Percentiles rank a stretch among this genome's conserved stretches.
phyloP scores from a whole-genome alignment of 1,140 invertebrate genomes.

The Drosophila nigrodunni region DNA sequence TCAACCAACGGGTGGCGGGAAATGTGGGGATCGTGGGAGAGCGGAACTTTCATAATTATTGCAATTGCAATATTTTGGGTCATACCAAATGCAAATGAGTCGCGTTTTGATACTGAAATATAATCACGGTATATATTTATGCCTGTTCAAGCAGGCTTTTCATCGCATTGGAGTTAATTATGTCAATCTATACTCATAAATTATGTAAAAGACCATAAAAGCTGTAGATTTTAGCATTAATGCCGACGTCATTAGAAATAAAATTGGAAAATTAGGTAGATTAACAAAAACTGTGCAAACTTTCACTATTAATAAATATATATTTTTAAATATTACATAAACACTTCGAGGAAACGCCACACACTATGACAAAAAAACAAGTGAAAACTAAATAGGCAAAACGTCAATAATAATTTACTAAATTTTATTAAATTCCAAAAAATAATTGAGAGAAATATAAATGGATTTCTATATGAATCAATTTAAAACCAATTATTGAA shows the following conservation, averaged over 20 bases:
- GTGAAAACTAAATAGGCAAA: too few species aligned
- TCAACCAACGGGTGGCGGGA: background rate
- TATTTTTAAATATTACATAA: too few species aligned
- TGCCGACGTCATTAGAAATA: background rate
- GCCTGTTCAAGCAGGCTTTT: background rate
- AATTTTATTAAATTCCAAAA: background rate
- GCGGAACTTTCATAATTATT: slow-evolving; percentile 64
- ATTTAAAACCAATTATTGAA: slow-evolving; percentile 1
- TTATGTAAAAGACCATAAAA: background rate
- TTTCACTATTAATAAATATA: background rate
- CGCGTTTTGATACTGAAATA: slow-evolving; percentile 30
- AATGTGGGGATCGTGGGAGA: background rate
- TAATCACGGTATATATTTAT: background rate
- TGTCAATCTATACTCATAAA: slow-evolving; percentile 3
- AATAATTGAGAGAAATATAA: background rate
- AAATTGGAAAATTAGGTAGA: background rate
- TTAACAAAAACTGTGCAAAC: background rate
- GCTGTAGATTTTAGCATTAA: background rate
- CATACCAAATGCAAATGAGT: slow-evolving; percentile 61
- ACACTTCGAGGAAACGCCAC: too few species aligned
- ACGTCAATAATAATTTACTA: too few species aligned
- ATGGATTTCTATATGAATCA: background rate
- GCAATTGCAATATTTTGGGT: slow-evolving; percentile 37
- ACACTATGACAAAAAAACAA: too few species aligned
- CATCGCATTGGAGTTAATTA: slow-evolving; percentile 2